These are phyloP conservation scores for Gopherus evgoodei DNA, from an alignment of 2,113 vertebrate genomes.

Conservation along the genomic window DNA sequence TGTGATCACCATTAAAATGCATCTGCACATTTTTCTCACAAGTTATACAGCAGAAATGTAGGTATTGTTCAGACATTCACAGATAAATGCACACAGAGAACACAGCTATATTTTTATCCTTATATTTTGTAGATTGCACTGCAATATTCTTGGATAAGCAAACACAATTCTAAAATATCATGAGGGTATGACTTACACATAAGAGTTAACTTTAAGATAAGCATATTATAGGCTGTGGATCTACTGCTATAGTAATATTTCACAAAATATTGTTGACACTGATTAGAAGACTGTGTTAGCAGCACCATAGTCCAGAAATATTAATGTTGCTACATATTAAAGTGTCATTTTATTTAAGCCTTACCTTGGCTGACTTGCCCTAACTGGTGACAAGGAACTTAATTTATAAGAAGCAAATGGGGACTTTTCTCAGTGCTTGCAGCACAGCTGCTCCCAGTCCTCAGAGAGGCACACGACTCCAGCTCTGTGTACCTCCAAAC, in stretches of 20 bases:
- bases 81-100: slow-evolving; percentile 32
- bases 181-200: slow-evolving; percentile 7
- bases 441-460: slow-evolving; percentile 74
- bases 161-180: not conserved
- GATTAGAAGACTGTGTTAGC: slow-evolving; percentile 13
- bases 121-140: slow-evolving; percentile 14
- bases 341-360: slow-evolving; percentile 68
- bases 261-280: not conserved
- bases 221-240: slow-evolving; percentile 9
- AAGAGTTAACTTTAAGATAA: slow-evolving; percentile 68
- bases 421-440: slow-evolving; percentile 71
- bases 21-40: slow-evolving; percentile 31
- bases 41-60: slow-evolving; percentile 65
- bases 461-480: slow-evolving; percentile 67
- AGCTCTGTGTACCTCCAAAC: slow-evolving; percentile 66
- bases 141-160: slow-evolving; percentile 14
- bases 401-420: slow-evolving; percentile 62
- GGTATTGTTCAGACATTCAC: slow-evolving; percentile 24
- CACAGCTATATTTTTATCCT: not conserved
- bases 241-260: not conserved
- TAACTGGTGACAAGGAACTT: slow-evolving; percentile 81
- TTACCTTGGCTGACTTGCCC: slow-evolving; percentile 85
- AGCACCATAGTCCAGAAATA: slow-evolving; percentile 30
- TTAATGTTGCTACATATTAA: slow-evolving; percentile 43
- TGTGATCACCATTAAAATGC: slow-evolving; percentile 1